Percentiles rank a stretch among this genome's conserved stretches.
phyloP scores from a whole-genome alignment of 2,888 invertebrate species.

The Agrotis puta region DNA sequence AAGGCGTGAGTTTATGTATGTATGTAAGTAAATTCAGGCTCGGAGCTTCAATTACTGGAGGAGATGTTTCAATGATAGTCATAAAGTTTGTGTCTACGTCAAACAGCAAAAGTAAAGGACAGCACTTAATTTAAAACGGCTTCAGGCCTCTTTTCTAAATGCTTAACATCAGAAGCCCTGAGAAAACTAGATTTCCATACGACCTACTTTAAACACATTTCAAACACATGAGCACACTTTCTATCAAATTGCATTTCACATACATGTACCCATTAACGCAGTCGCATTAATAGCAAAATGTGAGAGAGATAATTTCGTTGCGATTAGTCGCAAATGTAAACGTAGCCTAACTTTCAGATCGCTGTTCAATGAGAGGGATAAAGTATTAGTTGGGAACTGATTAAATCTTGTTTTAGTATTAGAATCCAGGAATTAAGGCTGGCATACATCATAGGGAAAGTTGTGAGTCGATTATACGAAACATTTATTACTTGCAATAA shows the following conservation, averaged over 20 bases:
- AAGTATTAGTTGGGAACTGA: conserved; percentile 57
- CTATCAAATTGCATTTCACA: conserved; percentile 24
- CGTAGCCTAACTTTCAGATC: conserved; percentile 46
- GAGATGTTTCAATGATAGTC: background rate
- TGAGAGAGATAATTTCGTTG: conserved; percentile 1
- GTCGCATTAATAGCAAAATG: background rate
- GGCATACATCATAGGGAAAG: conserved; percentile 7
- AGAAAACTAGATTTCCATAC: conserved; percentile 14
- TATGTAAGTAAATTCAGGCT: background rate
- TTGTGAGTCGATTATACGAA: conserved; percentile 24
- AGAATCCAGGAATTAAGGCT: conserved; percentile 45
- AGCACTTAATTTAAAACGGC: background rate
- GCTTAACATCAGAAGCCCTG: background rate
- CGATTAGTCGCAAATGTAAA: conserved; percentile 27
- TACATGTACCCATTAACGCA: conserved; percentile 5
- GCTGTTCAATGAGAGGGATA: conserved; percentile 61
- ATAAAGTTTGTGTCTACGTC: background rate
- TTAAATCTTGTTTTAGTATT: conserved; percentile 59
- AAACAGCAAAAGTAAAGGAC: background rate
- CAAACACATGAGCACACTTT: conserved; percentile 29
- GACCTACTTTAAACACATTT: conserved; percentile 10
- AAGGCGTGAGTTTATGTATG: no score
- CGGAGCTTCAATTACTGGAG: background rate
- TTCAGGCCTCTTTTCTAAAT: background rate
- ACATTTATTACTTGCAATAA: conserved; percentile 36